Conservation (phyloP, 2,888 invertebrate genomes). For the Hyles lineata region DNA sequence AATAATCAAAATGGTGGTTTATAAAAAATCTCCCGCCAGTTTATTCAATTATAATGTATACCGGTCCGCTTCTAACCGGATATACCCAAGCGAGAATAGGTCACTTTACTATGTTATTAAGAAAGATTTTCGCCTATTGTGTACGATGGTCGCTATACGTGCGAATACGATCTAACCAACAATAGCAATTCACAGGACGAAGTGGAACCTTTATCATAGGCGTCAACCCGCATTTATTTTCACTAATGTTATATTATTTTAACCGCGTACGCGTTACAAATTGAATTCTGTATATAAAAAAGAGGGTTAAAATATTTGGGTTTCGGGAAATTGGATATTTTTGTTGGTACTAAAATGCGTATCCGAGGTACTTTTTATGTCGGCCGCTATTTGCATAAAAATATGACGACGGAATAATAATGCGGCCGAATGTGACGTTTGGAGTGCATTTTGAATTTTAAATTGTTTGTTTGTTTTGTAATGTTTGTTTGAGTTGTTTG, state of each 20-base stretch:
- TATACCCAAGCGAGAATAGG: no score
- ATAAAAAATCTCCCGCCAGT: no score
- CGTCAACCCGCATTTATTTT: constrained; percentile 42
- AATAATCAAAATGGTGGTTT: no score
- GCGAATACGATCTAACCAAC: no score
- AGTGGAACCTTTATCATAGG: constrained; percentile 53
- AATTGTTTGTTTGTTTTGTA: constrained; percentile 16
- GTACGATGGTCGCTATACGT: no score
- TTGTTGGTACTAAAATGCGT: constrained; percentile 18
- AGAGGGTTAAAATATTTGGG: constrained; percentile 37
- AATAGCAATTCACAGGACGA: constrained; percentile 28
- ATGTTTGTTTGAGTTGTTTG: constrained; percentile 2
- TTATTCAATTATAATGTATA: no score
- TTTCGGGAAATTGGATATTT: constrained; percentile 26
- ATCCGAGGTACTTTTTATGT: constrained; percentile 13
- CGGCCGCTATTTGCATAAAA: constrained; percentile 22
- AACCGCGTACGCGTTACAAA: constrained; percentile 37
- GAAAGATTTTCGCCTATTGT: no score
- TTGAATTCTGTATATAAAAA: constrained; percentile 43
- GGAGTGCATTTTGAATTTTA: constrained; percentile 23
- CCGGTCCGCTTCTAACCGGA: no score
- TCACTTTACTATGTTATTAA: no score
- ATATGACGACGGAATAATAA: constrained; percentile 20
- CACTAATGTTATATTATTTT: constrained; percentile 48
- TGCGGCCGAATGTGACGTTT: background rate